Conservation (phyloP, 1,140 invertebrate genomes). For the Caenorhabditis tropicalis region DNA sequence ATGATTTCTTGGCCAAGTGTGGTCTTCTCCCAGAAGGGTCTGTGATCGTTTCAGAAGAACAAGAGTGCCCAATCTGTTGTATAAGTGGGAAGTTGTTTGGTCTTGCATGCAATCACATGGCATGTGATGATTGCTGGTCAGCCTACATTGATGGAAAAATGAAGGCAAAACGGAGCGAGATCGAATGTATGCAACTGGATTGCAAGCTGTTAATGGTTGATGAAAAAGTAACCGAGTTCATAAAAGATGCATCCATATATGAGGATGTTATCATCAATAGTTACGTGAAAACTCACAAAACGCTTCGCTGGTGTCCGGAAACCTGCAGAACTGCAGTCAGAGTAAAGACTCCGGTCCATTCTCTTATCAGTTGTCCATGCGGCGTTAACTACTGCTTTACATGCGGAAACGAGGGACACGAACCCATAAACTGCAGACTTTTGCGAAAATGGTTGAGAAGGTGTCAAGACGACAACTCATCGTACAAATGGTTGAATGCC, state of each 20-base stretch:
- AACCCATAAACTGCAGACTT: constrained; percentile 92
- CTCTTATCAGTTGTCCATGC: constrained; percentile 90
- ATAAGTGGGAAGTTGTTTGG: constrained; percentile 83
- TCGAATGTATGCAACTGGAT: constrained; percentile 42
- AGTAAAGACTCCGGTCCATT: constrained; percentile 80
- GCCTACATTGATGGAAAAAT: constrained; percentile 98
- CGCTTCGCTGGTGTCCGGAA: constrained; percentile 94
- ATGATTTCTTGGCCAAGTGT: not conserved
- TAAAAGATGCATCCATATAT: constrained; percentile 73
- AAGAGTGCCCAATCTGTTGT: constrained; percentile 75
- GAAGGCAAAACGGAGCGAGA: constrained; percentile 77
- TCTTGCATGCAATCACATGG: constrained; percentile 92
- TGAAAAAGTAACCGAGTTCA: constrained; percentile 28
- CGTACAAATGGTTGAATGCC: constrained; percentile 97
- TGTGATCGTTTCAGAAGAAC: too few relatives aligned
- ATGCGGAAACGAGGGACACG: constrained; percentile 98
- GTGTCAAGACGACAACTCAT: constrained; percentile 79
- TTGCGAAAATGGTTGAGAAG: constrained; percentile 97
- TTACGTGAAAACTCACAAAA: constrained; percentile 86
- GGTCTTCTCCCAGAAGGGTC: not conserved
- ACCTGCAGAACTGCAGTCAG: constrained; percentile 95
- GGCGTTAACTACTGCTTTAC: constrained; percentile 79
- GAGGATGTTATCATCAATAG: constrained; percentile 83
- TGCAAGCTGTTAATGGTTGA: constrained; percentile 47
- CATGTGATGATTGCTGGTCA: constrained; percentile 92